Conservation (phyloP, 2,113 vertebrate species). For the Sisor rabdophorus region DNA sequence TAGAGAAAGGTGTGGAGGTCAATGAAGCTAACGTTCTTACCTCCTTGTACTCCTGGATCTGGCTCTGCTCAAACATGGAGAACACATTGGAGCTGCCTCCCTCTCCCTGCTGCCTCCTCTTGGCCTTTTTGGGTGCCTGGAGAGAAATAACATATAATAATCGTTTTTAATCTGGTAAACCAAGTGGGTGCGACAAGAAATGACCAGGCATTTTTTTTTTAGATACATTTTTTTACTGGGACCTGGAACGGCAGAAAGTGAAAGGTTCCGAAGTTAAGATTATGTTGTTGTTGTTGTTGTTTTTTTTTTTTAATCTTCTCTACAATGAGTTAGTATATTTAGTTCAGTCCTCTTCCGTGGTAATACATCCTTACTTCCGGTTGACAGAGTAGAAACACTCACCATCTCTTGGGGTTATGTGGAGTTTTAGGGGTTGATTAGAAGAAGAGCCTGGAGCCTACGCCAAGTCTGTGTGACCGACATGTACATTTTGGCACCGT, state of each 20-base stretch:
- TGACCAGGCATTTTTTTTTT: too few species aligned
- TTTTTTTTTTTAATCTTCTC: background rate
- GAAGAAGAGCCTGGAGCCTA: slow-evolving; percentile 67
- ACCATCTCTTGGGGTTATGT: slow-evolving; percentile 70
- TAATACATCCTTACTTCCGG: background rate
- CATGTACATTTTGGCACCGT: slow-evolving; percentile 56
- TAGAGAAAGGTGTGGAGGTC: background rate
- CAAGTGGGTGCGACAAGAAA: too few species aligned
- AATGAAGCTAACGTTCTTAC: slow-evolving; percentile 57
- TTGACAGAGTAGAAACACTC: slow-evolving; percentile 55
- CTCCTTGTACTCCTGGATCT: slow-evolving; percentile 96
- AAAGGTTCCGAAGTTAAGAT: background rate
- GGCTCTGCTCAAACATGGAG: slow-evolving; percentile 95
- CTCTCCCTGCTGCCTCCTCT: slow-evolving; percentile 80
- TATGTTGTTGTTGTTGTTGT: too few species aligned
- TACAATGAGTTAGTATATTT: background rate
- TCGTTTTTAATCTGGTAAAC: background rate
- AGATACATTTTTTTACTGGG: too few species aligned
- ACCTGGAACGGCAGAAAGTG: background rate
- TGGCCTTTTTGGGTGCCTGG: slow-evolving; percentile 91
- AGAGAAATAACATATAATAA: background rate
- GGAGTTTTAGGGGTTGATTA: slow-evolving; percentile 62
- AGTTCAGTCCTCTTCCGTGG: background rate
- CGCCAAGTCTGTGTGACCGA: slow-evolving; percentile 70
- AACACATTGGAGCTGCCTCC: slow-evolving; percentile 89